Evolutionary conservation across 1,140 invertebrate species (phyloP), one percentile per base, ranked within the genome.

Genomic region (Pseudomyrmex pallidus): DNA sequence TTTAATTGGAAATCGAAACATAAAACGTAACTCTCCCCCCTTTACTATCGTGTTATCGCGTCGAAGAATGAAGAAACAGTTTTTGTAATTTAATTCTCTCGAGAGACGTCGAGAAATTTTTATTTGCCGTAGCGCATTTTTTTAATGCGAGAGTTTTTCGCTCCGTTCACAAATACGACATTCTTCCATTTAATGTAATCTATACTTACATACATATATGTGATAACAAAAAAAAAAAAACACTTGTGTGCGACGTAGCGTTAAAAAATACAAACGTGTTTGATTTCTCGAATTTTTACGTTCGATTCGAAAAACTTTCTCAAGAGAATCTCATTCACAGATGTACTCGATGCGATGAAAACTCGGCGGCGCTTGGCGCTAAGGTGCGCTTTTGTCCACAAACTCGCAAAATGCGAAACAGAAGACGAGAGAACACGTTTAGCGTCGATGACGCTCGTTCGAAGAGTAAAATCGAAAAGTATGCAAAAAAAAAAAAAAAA

Each of bases 391-490:
- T 63, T 74, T 13, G 61, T 25, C 22, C 22, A 2, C 7, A 44
- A 76, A 76, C 17, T 25, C 15, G 57, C 44, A 15, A 15, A 15
- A n/a, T 7, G 5, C 35, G 7, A 35, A 17, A 22, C n/a, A 35
- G 15, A 35, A 52, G 22, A n/a, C 25, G 25, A 22, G n/a, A 9
- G 22, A 15, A 64, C 22, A 54, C 59, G 64, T 64, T 76, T 76
- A 76, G 59, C 73, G 61, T 46, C 63, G 44, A 64, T 64, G 63
- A 35, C n/a, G 46, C n/a, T 61, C 52, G 22, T 25, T 25, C 25
- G 2, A 25, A 2, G n/a, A 2, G n/a, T 64, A 4, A 68, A 22
- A 78, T 44, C 62, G 50, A 67, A 25, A 25, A 8, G 25, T 44
- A 35, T 62, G 48, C 46, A 22, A 46, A 25, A 77, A 56, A 25